Evolutionary conservation across 2,888 invertebrate genomes (phyloP), one percentile per base, ranked within the genome.

Genomic region (Aporophyla nigra): DNA sequence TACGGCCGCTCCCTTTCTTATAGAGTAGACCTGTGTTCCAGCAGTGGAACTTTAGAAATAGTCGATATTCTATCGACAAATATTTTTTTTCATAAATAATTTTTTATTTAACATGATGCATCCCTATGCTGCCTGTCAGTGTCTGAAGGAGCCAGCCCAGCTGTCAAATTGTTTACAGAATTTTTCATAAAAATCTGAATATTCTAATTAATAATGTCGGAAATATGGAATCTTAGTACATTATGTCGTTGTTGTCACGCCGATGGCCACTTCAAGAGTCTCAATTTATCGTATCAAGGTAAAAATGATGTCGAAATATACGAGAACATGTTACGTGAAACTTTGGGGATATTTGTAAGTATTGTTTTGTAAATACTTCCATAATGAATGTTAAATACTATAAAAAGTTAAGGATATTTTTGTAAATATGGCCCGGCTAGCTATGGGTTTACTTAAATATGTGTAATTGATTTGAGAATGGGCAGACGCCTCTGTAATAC

Each of bases 181-280:
- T 49, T 21, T 9, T 0, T 12, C 6, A 7, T 0, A 27, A 63
- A 72, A 51, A 59, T 10, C 16, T 21, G n/a, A 40, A 33, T 21
- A 61, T 12, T 6, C 0, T 0, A 40, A 0, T 63, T 27, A 72
- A 74, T 65, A 54, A 95, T 95, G 94, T 80, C 91, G 43, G 90
- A 91, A 76, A 83, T 87, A 71, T 90, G 86, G 75, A 90, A 87
- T 77, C 78, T 89, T 59, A 91, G 86, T 59, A 91, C 90, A 43
- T 85, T 95, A 61, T 96, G 96, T 80, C 95, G 96, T 19, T 96
- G 95, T 84, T 96, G 96, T 85, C 94, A 94, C 70, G 82, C 91
- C 0, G 92, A 93, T 74, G 94, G 95, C 4, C 87, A 83, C 43
- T 93, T 93, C 62, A 93, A 91, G 76, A 94, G 90, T 71, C 88